phyloP scores from a whole-genome alignment of 53 echinoderm and acorn worm genomes.

The Glandiceps talaboti region DNA sequence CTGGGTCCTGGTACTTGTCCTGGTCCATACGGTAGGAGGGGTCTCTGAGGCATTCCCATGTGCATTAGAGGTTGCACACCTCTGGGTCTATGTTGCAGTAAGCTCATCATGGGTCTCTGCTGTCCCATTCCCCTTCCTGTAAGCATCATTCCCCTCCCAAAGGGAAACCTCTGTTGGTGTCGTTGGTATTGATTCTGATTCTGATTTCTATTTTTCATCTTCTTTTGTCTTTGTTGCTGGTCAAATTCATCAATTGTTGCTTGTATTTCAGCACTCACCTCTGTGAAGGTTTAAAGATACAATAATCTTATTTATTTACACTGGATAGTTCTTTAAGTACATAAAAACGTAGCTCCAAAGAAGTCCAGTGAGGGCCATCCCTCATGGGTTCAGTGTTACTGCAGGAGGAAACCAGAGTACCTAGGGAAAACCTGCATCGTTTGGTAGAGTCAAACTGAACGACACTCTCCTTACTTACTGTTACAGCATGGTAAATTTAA shows the following conservation, averaged over 20 bases:
- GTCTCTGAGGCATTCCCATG: neutral
- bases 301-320: too few species aligned
- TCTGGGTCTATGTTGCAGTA: neutral
- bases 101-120: neutral
- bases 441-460: too few species aligned
- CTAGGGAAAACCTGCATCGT: too few species aligned
- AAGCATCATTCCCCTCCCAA: neutral
- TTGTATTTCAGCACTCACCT: slow-evolving; percentile 36
- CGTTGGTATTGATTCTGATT: slow-evolving; percentile 24
- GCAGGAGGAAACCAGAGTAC: too few species aligned
- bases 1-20: neutral
- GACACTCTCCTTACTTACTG: too few species aligned
- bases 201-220: slow-evolving; percentile 9
- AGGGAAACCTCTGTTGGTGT: neutral
- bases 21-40: neutral
- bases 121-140: neutral
- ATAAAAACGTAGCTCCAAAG: too few species aligned
- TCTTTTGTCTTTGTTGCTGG: slow-evolving; percentile 37
- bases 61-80: neutral
- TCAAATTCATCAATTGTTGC: slow-evolving; percentile 45
- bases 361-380: too few species aligned
- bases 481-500: too few species aligned
- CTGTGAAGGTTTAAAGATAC: too few species aligned
- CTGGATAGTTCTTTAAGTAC: too few species aligned
- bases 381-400: too few species aligned